Percentiles rank a stretch among this genome's conserved stretches.
These are phyloP conservation scores for Leucophenga maculata DNA, from an alignment of 2,888 invertebrate species.

Conservation along the genomic window DNA sequence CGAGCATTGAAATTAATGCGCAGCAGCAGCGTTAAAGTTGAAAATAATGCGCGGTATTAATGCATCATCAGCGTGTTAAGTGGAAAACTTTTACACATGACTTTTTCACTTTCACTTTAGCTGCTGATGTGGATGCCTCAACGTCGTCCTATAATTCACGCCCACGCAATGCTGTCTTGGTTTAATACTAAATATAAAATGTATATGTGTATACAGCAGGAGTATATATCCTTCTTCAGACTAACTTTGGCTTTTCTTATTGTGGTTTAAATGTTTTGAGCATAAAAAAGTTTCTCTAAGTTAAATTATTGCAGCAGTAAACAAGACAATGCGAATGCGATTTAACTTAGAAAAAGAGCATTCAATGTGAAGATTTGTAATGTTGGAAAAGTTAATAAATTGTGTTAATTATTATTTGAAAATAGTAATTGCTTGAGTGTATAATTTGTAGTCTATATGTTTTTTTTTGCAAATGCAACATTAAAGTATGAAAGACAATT, in stretches of 20 bases:
- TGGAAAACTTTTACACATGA: constrained; percentile 34
- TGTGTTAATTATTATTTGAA: no score
- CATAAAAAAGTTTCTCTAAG: constrained; percentile 7
- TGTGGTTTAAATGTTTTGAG: constrained; percentile 8
- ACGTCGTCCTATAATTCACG: no score
- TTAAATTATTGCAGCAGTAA: background rate
- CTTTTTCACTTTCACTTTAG: constrained; percentile 3
- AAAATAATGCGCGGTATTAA: constrained; percentile 28
- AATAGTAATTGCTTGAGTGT: background rate
- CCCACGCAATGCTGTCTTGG: no score
- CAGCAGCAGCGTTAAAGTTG: constrained; percentile 18
- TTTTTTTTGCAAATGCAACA: background rate
- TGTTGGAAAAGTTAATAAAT: no score
- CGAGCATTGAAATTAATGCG: constrained; percentile 20
- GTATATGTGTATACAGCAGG: no score
- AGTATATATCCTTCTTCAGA: no score
- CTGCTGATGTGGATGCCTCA: no score
- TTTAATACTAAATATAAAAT: no score
- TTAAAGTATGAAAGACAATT: background rate
- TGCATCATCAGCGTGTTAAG: constrained; percentile 34
- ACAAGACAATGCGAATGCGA: no score
- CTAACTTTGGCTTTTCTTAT: constrained; percentile 3
- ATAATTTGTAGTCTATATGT: background rate
- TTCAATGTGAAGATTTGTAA: background rate
- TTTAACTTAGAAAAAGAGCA: background rate